phyloP scores from a whole-genome alignment of 2,888 invertebrate genomes.

The Esperia sulphurella region DNA sequence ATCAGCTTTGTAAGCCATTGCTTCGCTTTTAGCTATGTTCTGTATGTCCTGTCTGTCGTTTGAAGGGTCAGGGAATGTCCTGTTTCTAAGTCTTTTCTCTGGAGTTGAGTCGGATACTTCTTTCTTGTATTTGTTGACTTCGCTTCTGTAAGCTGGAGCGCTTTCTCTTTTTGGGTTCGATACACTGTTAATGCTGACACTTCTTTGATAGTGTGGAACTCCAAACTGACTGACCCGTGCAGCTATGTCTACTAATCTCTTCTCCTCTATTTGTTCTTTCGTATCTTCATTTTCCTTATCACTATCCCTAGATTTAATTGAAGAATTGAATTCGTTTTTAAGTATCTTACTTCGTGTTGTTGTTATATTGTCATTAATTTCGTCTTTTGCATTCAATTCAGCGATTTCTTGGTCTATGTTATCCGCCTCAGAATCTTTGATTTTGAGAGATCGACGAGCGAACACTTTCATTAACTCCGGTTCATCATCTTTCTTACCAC shows the following conservation, averaged over 20 bases:
- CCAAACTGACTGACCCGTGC: conserved; percentile 69
- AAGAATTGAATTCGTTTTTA: conserved; percentile 73
- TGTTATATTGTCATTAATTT: conserved; percentile 33
- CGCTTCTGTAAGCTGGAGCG: conserved; percentile 61
- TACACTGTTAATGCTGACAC: conserved; percentile 65
- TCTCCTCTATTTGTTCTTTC: conserved; percentile 50
- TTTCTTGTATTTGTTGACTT: conserved; percentile 71
- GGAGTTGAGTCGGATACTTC: conserved; percentile 75
- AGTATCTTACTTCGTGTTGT: conserved; percentile 53
- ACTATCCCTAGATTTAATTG: conserved; percentile 82
- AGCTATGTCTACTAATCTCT: conserved; percentile 62
- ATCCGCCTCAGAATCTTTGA: conserved; percentile 85
- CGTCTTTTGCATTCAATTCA: conserved; percentile 49
- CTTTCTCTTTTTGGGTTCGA: conserved; percentile 62
- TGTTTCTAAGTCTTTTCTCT: conserved; percentile 67
- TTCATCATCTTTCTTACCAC: conserved; percentile 81
- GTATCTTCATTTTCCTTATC: conserved; percentile 84
- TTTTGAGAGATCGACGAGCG: conserved; percentile 87
- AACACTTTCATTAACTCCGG: conserved; percentile 91
- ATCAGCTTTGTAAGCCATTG: conserved; percentile 64
- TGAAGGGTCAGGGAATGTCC: conserved; percentile 72
- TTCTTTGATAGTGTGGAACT: conserved; percentile 63
- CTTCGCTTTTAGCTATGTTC: conserved; percentile 60
- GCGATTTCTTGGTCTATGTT: conserved; percentile 79
- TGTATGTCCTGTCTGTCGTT: conserved; percentile 72